Evolutionary conservation across 30 jellyfish, hydroid and myxozoan species (phyloP).

Genomic region (Catostylus mosaicus): DNA sequence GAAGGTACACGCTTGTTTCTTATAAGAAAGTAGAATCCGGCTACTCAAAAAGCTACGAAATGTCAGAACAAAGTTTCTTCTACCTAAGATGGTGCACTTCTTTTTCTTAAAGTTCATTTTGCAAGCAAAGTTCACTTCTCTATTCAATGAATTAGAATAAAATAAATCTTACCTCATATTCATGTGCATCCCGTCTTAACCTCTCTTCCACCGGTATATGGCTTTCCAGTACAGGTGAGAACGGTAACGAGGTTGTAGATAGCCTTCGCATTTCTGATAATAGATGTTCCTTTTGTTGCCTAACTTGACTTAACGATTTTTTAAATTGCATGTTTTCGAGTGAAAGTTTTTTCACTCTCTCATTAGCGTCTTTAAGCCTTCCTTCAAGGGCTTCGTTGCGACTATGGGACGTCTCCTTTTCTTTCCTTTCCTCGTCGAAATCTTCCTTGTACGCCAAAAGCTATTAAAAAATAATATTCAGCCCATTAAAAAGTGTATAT

Average conservation of each 20-base stretch:
- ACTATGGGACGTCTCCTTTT: conserved; percentile 28
- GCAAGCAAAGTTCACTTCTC: too few relatives aligned
- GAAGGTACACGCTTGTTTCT: too few relatives aligned
- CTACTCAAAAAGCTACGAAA: too few relatives aligned
- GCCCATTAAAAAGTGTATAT: background rate
- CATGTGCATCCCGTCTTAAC: background rate
- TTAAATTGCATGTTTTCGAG: conserved; percentile 34
- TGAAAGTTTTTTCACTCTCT: conserved; percentile 12
- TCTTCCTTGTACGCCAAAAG: conserved; percentile 62
- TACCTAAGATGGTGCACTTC: too few relatives aligned
- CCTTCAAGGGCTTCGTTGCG: conserved; percentile 20
- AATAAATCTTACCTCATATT: background rate
- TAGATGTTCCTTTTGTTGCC: conserved; percentile 60
- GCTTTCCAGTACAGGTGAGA: conserved; percentile 59
- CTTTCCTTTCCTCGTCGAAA: conserved; percentile 59
- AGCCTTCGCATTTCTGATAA: conserved; percentile 62
- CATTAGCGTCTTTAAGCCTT: conserved; percentile 31
- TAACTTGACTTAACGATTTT: conserved; percentile 46
- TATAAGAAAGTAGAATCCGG: too few relatives aligned
- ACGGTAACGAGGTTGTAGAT: conserved; percentile 61
- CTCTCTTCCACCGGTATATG: conserved; percentile 22
- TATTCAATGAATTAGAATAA: too few relatives aligned
- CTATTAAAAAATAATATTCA: background rate
- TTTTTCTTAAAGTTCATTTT: too few relatives aligned
- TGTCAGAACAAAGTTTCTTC: too few relatives aligned